Evolutionary conservation across 2,888 invertebrate genomes (phyloP).

Genomic region (Drosophila monieri): DNA sequence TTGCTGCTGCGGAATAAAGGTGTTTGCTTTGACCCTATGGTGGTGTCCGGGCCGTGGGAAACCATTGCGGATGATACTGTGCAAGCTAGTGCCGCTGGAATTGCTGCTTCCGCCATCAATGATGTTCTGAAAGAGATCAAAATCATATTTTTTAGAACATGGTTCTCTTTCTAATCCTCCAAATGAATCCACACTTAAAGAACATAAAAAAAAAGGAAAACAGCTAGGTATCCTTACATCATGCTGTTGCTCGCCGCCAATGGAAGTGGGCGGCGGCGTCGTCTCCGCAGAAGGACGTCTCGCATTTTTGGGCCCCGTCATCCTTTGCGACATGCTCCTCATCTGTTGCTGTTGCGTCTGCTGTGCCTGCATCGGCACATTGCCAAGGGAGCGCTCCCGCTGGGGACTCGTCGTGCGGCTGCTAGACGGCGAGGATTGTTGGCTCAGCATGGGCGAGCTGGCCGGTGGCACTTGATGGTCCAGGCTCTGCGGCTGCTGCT

Average conservation of each 20-base stretch:
- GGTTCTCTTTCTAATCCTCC: too few species aligned
- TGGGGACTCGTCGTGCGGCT: conserved; percentile 90
- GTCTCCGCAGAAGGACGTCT: conserved; percentile 83
- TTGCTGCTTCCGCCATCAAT: conserved; percentile 79
- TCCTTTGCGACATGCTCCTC: conserved; percentile 76
- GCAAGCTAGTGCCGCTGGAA: conserved; percentile 76
- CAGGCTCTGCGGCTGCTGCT: conserved; percentile 49
- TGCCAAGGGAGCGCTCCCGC: conserved; percentile 69
- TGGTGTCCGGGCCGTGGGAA: conserved; percentile 79
- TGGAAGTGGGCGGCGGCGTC: conserved; percentile 80
- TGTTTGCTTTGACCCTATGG: conserved; percentile 80
- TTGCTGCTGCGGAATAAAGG: conserved; percentile 77
- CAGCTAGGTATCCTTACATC: conserved; percentile 27
- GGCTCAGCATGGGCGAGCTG: conserved; percentile 89
- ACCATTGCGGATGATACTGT: conserved; percentile 83
- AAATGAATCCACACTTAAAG: background rate
- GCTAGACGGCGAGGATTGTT: conserved; percentile 90
- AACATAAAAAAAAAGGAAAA: background rate
- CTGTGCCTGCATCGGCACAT: conserved; percentile 67
- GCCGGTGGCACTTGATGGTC: conserved; percentile 83
- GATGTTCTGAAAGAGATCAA: conserved; percentile 66
- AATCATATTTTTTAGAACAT: background rate
- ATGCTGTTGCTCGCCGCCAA: conserved; percentile 49
- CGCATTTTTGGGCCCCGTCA: conserved; percentile 75
- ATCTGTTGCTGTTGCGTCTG: conserved; percentile 65